Conservation (phyloP, 2,888 invertebrate species). For the Drosophila engyochracea region DNA sequence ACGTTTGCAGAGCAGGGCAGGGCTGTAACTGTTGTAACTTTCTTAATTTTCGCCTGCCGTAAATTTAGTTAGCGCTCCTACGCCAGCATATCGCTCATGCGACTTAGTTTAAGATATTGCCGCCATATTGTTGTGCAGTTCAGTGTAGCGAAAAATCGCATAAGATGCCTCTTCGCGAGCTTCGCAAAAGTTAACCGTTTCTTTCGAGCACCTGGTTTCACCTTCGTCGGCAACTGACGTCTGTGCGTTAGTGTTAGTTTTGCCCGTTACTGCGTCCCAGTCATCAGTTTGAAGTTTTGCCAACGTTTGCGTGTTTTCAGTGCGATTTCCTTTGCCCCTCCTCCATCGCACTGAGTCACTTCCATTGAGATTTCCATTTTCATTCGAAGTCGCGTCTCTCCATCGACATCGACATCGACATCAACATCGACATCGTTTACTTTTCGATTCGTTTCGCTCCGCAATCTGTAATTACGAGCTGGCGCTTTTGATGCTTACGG, state of each 20-base stretch:
- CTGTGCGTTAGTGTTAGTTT: slow-evolving; percentile 33
- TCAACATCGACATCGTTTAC: slow-evolving; percentile 65
- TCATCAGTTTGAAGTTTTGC: slow-evolving; percentile 63
- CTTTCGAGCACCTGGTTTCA: slow-evolving; percentile 17
- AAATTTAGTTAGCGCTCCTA: slow-evolving; percentile 49
- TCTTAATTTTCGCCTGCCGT: slow-evolving; percentile 69
- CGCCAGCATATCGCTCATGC: slow-evolving; percentile 28
- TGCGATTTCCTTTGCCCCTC: slow-evolving; percentile 28
- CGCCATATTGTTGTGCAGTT: slow-evolving; percentile 65
- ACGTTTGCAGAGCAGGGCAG: not conserved
- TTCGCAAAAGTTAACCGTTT: slow-evolving; percentile 54
- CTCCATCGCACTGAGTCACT: not conserved
- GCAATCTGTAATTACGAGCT: slow-evolving; percentile 70
- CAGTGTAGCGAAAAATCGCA: slow-evolving; percentile 69
- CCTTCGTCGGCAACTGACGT: slow-evolving; percentile 10
- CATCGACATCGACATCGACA: slow-evolving; percentile 28
- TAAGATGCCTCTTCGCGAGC: slow-evolving; percentile 54
- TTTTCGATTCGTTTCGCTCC: slow-evolving; percentile 68
- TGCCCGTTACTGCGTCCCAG: slow-evolving; percentile 41
- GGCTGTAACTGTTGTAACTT: slow-evolving; percentile 50
- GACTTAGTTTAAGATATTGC: slow-evolving; percentile 22
- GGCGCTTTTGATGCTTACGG: slow-evolving; percentile 59
- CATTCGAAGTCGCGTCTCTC: slow-evolving; percentile 37
- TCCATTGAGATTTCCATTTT: slow-evolving; percentile 23
- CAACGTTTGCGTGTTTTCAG: slow-evolving; percentile 46